Evolutionary conservation across 1,140 invertebrate species (phyloP).

Genomic region (Doryteuthis pealeii): DNA sequence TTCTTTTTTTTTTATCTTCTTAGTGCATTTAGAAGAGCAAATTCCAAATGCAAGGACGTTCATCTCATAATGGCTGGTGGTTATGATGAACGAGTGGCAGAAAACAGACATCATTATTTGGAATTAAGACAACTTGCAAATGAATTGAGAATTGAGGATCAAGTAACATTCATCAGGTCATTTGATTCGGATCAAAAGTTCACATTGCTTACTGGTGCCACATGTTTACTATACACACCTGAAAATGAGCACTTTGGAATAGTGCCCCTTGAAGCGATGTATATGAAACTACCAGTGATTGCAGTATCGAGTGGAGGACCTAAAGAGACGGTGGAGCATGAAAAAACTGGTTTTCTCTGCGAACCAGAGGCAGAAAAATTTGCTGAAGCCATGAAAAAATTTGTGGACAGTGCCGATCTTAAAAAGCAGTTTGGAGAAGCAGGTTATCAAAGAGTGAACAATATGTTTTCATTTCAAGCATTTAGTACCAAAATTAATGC

Average conservation of each 20-base stretch:
- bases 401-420: slow-evolving; percentile 65
- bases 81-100: slow-evolving; percentile 85
- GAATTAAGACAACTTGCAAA: slow-evolving; percentile 73
- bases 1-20: slow-evolving; percentile 14
- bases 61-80: slow-evolving; percentile 95
- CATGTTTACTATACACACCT: slow-evolving; percentile 91
- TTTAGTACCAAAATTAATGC: slow-evolving; percentile 72
- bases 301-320: slow-evolving; percentile 95
- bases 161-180: slow-evolving; percentile 83
- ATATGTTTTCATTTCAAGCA: slow-evolving; percentile 78
- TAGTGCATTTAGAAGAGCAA: slow-evolving; percentile 44
- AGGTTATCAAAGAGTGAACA: slow-evolving; percentile 72
- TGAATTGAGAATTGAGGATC: slow-evolving; percentile 70
- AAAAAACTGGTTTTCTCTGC: slow-evolving; percentile 88
- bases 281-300: slow-evolving; percentile 86
- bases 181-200: slow-evolving; percentile 84
- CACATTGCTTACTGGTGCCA: slow-evolving; percentile 73
- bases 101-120: slow-evolving; percentile 86
- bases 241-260: slow-evolving; percentile 99
- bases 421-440: slow-evolving; percentile 70
- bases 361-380: slow-evolving; percentile 71
- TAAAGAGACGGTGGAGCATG: slow-evolving; percentile 85
- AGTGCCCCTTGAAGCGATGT: slow-evolving; percentile 99
- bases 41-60: slow-evolving; percentile 52
- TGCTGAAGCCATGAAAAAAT: slow-evolving; percentile 74